Percentiles rank a stretch among this genome's conserved stretches.
Evolutionary conservation across 2,888 invertebrate species (phyloP).

Genomic region (Platycheirus albimanus): DNA sequence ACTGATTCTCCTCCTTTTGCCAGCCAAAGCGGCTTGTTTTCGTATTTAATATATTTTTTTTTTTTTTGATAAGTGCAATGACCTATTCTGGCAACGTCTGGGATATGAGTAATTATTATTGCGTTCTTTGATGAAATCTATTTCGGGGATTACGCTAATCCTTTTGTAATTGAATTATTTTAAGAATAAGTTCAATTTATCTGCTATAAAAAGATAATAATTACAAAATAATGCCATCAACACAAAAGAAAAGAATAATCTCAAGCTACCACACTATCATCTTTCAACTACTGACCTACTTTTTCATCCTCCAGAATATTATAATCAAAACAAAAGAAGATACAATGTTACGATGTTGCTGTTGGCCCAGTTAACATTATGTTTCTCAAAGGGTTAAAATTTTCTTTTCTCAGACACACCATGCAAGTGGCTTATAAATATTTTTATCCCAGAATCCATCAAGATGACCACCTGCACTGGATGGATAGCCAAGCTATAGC

Average conservation of each 20-base stretch:
- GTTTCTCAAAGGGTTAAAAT: conserved; percentile 10
- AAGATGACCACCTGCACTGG: conserved; percentile 64
- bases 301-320: conserved; percentile 26
- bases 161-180: conserved; percentile 4
- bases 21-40: conserved; percentile 12
- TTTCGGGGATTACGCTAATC: neutral
- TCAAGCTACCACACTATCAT: neutral
- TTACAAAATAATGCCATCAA: neutral
- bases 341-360: conserved; percentile 44
- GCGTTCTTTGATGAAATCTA: neutral
- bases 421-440: conserved; percentile 8
- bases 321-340: conserved; percentile 61
- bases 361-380: conserved; percentile 21
- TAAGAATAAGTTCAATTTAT: neutral
- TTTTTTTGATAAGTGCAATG: conserved; percentile 54
- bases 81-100: conserved; percentile 46
- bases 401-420: conserved; percentile 19
- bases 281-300: conserved; percentile 48
- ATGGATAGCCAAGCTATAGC: too few relatives aligned
- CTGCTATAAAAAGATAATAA: neutral
- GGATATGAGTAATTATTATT: neutral
- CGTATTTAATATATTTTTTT: neutral
- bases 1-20: conserved; percentile 22
- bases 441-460: conserved; percentile 20
- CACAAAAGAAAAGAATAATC: neutral